A percentile compares a stretch with the other conserved stretches of the same genome.
Evolutionary conservation across 2,888 invertebrate species (phyloP).

Genomic region (Noctua janthina): DNA sequence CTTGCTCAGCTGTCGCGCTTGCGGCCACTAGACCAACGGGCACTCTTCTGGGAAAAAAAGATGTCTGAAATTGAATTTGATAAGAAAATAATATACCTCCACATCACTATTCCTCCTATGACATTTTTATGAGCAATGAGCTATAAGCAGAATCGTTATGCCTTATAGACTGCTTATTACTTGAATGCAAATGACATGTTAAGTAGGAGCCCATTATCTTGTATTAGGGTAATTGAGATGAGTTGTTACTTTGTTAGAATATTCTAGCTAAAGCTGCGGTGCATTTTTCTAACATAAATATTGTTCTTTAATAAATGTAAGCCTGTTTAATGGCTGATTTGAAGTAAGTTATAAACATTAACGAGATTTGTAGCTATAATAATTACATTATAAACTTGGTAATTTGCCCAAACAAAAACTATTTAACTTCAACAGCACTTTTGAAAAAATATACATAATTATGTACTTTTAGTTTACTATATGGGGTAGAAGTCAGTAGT

Average conservation of each 20-base stretch:
- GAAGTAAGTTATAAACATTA: background rate
- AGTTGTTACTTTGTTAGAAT: constrained; percentile 31
- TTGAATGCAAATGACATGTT: constrained; percentile 33
- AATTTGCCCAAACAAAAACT: background rate
- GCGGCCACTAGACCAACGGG: too few species aligned
- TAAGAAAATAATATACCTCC: background rate
- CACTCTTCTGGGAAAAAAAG: too few species aligned
- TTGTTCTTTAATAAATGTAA: background rate
- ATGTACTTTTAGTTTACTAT: too few species aligned
- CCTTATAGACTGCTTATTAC: constrained; percentile 20
- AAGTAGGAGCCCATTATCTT: constrained; percentile 34
- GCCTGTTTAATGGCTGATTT: background rate
- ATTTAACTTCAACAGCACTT: background rate
- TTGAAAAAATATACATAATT: background rate
- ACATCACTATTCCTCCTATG: constrained; percentile 19
- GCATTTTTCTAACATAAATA: constrained; percentile 26
- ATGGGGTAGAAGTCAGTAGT: too few species aligned
- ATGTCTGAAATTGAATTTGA: background rate
- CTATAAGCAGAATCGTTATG: constrained; percentile 15
- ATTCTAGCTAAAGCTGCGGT: constrained; percentile 2
- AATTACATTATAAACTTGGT: background rate
- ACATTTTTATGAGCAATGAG: constrained; percentile 44
- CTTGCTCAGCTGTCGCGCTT: too few species aligned
- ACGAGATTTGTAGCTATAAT: background rate
- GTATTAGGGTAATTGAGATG: constrained; percentile 46